phyloP scores from a whole-genome alignment of 2,888 invertebrate genomes.

The Mythimna albipuncta region DNA sequence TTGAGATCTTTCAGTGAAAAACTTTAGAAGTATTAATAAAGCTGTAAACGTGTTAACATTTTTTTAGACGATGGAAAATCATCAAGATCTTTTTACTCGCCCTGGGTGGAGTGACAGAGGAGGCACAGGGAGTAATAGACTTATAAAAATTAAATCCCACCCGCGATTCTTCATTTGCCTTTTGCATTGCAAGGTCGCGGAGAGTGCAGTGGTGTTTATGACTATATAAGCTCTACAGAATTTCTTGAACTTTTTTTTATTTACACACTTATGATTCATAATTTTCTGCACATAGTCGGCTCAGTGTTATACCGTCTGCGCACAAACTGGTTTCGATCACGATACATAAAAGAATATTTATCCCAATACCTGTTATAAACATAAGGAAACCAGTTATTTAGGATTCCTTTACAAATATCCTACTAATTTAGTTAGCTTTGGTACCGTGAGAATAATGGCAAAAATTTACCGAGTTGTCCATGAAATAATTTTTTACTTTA shows the following conservation, averaged over 20 bases:
- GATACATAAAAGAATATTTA: conserved; percentile 36
- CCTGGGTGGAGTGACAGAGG: too few relatives aligned
- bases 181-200: too few relatives aligned
- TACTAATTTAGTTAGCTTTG: conserved; percentile 41
- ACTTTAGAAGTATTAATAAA: too few relatives aligned
- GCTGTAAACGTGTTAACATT: background rate
- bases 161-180: too few relatives aligned
- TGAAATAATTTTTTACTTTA: background rate
- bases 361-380: conserved; percentile 31
- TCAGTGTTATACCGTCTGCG: background rate
- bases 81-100: too few relatives aligned
- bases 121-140: too few relatives aligned
- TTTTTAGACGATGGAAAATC: too few relatives aligned
- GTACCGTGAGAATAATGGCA: conserved; percentile 43
- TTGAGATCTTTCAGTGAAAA: too few relatives aligned
- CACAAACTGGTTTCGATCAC: conserved; percentile 42
- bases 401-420: conserved; percentile 33
- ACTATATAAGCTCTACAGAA: background rate
- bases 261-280: conserved; percentile 13
- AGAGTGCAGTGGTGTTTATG: background rate
- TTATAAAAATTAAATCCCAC: too few relatives aligned
- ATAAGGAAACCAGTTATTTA: conserved; percentile 53
- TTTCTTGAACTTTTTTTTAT: too few relatives aligned
- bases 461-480: background rate
- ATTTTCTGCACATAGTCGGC: conserved; percentile 10